Conservation (phyloP, 2,888 invertebrate genomes). For the Cephus sareptanus region DNA sequence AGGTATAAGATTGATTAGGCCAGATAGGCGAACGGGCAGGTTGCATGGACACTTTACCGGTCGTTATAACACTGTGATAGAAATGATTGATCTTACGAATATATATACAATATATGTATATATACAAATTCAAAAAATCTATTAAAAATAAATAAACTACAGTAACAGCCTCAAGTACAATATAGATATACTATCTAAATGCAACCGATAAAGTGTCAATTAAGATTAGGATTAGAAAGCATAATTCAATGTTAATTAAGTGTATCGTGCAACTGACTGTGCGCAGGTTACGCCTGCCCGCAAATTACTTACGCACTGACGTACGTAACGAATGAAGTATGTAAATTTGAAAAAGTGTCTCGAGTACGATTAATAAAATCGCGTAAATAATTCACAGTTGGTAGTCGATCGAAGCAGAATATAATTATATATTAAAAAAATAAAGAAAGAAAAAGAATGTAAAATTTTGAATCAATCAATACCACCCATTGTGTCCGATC, state of each 20-base stretch:
- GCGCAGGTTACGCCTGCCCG: not conserved
- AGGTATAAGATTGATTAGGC: not conserved
- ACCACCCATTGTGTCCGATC: not conserved
- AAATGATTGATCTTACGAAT: not conserved
- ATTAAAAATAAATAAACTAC: not conserved
- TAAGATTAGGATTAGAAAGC: not conserved
- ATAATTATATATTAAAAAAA: not conserved
- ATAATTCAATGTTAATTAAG: not conserved
- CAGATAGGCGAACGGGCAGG: not conserved
- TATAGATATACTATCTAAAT: not conserved
- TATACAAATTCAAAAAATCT: too few species aligned
- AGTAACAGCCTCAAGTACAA: not conserved
- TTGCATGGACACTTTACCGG: not conserved
- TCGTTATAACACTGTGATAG: not conserved
- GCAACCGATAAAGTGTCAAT: not conserved
- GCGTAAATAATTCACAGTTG: not conserved
- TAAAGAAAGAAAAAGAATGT: not conserved
- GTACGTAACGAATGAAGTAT: not conserved
- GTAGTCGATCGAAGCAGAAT: not conserved
- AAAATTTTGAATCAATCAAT: not conserved
- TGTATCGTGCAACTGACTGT: not conserved
- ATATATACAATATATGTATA: too few species aligned
- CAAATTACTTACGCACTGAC: not conserved
- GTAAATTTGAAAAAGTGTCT: not conserved
- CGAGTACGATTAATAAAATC: not conserved